phyloP scores from a whole-genome alignment of 2,113 vertebrate genomes.

The Dascyllus trimaculatus region DNA sequence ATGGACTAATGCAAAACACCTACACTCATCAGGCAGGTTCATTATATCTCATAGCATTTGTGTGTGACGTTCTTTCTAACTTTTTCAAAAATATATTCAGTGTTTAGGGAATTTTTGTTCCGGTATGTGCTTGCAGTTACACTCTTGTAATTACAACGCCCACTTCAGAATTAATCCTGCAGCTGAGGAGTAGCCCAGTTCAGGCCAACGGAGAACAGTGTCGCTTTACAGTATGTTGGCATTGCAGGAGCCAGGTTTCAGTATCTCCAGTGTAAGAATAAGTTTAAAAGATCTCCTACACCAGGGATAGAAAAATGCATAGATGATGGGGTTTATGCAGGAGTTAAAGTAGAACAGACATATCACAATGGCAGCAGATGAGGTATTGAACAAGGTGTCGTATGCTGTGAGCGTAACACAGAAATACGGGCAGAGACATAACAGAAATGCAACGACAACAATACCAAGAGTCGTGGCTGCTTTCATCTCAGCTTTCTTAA shows the following conservation, averaged over 20 bases:
- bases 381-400: background rate
- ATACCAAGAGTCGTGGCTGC: slow-evolving; percentile 55
- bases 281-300: slow-evolving; percentile 34
- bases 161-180: no score
- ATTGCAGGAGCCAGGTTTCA: slow-evolving; percentile 15
- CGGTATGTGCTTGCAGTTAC: no score
- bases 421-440: slow-evolving; percentile 40
- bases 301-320: slow-evolving; percentile 46
- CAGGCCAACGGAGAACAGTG: no score
- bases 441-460: slow-evolving; percentile 33
- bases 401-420: background rate
- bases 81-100: no score
- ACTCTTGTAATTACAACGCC: no score
- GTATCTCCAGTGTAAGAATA: slow-evolving; percentile 39
- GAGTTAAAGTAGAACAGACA: slow-evolving; percentile 45
- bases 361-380: background rate
- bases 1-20: no score
- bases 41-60: no score
- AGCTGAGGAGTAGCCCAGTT: no score
- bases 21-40: no score
- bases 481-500: slow-evolving; percentile 47
- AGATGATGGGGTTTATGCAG: slow-evolving; percentile 52
- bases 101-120: no score
- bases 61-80: no score
- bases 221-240: slow-evolving; percentile 4